Conservation (phyloP, 1,140 invertebrate species). For the Penaeus vannamei region DNA sequence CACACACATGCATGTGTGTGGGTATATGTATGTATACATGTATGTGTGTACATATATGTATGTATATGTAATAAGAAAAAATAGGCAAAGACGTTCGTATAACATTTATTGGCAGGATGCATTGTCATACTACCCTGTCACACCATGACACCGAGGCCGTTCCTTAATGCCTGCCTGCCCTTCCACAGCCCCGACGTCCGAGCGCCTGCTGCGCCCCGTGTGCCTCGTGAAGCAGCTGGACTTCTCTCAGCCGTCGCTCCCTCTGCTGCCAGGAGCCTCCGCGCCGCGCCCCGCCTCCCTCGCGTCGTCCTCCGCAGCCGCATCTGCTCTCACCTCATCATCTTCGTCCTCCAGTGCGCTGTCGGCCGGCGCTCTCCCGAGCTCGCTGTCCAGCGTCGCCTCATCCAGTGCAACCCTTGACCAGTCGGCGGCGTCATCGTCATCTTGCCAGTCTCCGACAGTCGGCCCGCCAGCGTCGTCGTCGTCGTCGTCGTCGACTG, state of each 20-base stretch:
- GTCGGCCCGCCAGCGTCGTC: not conserved
- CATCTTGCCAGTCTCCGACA: not conserved
- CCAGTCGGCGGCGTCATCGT: slow-evolving; percentile 3
- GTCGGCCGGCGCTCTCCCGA: slow-evolving; percentile 67
- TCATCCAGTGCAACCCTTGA: not conserved
- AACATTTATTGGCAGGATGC: not conserved
- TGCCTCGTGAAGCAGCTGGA: slow-evolving; percentile 72
- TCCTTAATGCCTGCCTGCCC: not conserved
- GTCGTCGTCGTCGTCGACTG: slow-evolving; percentile 9
- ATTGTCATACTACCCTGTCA: not conserved
- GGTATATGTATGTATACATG: not conserved
- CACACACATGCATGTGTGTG: not conserved
- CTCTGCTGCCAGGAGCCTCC: slow-evolving; percentile 75
- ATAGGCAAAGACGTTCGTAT: too few relatives aligned
- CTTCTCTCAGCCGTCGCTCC: slow-evolving; percentile 50
- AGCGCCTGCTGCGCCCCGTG: slow-evolving; percentile 70
- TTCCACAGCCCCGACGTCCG: slow-evolving; percentile 62
- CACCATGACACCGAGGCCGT: too few relatives aligned
- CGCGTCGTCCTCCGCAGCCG: slow-evolving; percentile 74
- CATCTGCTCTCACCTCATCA: slow-evolving; percentile 29
- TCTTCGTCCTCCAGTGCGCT: slow-evolving; percentile 74
- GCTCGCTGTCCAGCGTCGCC: slow-evolving; percentile 73
- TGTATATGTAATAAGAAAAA: too few relatives aligned
- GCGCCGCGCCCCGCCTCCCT: slow-evolving; percentile 69
- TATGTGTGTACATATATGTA: not conserved